A percentile compares a stretch with the other conserved stretches of the same genome.
Conservation (phyloP, 2,797 vertebrate genomes). For the Hydrocynus forskahlii region DNA sequence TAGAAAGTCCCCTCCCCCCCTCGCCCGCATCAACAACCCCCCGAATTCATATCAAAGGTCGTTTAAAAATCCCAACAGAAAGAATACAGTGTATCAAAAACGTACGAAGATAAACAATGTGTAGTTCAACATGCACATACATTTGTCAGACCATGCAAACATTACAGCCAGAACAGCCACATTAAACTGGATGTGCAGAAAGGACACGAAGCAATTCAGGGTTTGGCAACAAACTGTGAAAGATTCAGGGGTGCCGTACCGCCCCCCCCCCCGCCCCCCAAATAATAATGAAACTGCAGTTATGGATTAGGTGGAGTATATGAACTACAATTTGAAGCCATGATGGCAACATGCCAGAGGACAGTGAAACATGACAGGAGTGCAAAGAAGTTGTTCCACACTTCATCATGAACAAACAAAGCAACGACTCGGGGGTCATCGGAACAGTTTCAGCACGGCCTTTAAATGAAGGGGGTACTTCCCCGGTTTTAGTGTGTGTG, state of each 20-base stretch:
- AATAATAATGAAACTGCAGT: slow-evolving; percentile 35
- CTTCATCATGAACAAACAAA: slow-evolving; percentile 50
- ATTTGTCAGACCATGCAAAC: slow-evolving; percentile 91
- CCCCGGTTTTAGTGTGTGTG: slow-evolving; percentile 47
- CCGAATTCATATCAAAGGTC: slow-evolving; percentile 93
- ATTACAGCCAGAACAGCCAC: slow-evolving; percentile 82
- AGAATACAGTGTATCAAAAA: slow-evolving; percentile 93
- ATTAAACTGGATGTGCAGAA: slow-evolving; percentile 83
- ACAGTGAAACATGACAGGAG: slow-evolving; percentile 58
- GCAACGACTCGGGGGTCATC: slow-evolving; percentile 40
- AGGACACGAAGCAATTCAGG: slow-evolving; percentile 69
- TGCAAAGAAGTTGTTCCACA: slow-evolving; percentile 56
- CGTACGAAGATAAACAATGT: slow-evolving; percentile 83
- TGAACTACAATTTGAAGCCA: slow-evolving; percentile 42
- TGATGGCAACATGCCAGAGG: slow-evolving; percentile 41
- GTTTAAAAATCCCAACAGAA: slow-evolving; percentile 89
- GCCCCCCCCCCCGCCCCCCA: not conserved
- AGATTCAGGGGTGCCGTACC: too few relatives aligned
- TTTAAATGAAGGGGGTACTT: slow-evolving; percentile 17
- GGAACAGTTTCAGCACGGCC: slow-evolving; percentile 48
- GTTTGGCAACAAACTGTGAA: too few relatives aligned
- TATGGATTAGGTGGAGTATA: slow-evolving; percentile 17
- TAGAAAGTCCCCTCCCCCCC: slow-evolving; percentile 81
- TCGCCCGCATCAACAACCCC: slow-evolving; percentile 78
- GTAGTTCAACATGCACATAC: slow-evolving; percentile 85